Conservation (phyloP, 2,113 vertebrate species). For the Brachypteracias leptosomus region DNA sequence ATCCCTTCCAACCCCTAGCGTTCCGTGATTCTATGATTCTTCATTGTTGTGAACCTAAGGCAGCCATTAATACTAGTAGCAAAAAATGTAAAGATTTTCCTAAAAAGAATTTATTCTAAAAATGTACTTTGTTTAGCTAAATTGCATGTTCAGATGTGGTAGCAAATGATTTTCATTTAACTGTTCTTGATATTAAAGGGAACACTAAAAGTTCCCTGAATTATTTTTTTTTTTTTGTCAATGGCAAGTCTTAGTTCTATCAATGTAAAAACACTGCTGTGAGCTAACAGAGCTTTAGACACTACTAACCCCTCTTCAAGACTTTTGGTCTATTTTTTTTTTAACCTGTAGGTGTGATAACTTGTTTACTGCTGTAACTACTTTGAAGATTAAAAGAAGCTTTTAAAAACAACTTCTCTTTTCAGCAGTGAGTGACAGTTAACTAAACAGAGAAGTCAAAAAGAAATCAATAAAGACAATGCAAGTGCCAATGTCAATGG, state of each 20-base stretch:
- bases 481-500: neutral
- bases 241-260: neutral
- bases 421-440: neutral
- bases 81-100: neutral
- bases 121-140: neutral
- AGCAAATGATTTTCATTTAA: neutral
- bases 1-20: no score
- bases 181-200: neutral
- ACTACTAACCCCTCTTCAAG: neutral
- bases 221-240: neutral
- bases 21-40: no score
- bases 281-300: neutral
- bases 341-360: neutral
- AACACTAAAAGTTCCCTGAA: neutral
- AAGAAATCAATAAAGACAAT: neutral
- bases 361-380: neutral
- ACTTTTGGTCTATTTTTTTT: neutral
- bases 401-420: neutral
- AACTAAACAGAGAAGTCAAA: neutral
- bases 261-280: neutral
- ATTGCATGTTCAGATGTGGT: neutral
- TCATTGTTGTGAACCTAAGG: neutral
- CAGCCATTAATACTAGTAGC: neutral
- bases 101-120: neutral
- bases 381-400: neutral